Conservation (phyloP, 2,113 vertebrate genomes). For the Chloroceryle aenea region DNA sequence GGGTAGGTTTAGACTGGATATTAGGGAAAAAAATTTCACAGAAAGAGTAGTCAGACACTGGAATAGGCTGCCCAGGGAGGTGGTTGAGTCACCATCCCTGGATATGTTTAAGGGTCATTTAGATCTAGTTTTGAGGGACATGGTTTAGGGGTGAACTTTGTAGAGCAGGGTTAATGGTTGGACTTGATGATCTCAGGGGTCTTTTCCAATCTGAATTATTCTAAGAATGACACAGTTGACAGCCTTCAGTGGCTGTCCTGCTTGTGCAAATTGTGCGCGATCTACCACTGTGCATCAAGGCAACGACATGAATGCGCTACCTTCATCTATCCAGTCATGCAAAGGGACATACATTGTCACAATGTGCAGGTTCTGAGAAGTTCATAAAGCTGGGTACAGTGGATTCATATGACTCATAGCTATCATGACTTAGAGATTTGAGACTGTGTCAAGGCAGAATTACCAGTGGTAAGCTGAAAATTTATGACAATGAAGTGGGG, state of each 20-base stretch:
- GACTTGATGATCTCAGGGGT: too few species aligned
- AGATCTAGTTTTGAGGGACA: too few species aligned
- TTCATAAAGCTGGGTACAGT: neutral
- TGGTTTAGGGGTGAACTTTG: too few species aligned
- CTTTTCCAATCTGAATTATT: too few species aligned
- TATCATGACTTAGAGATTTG: neutral
- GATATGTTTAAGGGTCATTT: too few species aligned
- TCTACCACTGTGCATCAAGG: neutral
- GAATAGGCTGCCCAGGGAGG: too few species aligned
- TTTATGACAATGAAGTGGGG: neutral
- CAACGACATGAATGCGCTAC: neutral
- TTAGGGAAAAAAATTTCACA: too few species aligned
- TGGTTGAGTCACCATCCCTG: too few species aligned
- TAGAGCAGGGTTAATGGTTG: too few species aligned
- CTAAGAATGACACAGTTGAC: neutral
- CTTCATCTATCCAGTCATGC: neutral
- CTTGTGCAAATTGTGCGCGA: fast-evolving
- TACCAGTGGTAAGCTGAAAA: neutral
- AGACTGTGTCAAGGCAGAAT: neutral
- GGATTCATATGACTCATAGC: neutral
- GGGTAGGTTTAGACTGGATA: too few species aligned
- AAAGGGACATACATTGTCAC: neutral
- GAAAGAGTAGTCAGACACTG: too few species aligned
- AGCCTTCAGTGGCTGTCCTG: neutral
- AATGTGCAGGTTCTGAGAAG: neutral